Base-by-base conservation (phyloP, 35 echinoderm and acorn worm genomes). In the Strongylocentrotus purpuratus region DNA sequence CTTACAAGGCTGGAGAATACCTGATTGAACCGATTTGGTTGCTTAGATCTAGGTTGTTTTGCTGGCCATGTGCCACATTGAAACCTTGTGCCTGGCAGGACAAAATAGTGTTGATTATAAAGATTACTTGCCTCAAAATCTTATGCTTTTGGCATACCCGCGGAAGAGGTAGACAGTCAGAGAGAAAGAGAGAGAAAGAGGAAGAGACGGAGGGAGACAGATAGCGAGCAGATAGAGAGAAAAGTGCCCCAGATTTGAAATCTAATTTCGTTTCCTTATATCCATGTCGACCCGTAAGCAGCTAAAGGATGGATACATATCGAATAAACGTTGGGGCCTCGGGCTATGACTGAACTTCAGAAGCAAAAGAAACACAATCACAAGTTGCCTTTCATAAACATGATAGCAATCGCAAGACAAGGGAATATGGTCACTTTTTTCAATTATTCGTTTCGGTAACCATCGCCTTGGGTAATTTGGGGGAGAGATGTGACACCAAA, bases 261-360 rank as follows among this genome's bases (percentile, higher is more conserved):
- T 78, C 65, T 78, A 78, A 78, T 78, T 78, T 78, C 65, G 65
- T n/a, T 78, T 78, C 65, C 20, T 78, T n/a, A 78, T 78, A 78
- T n/a, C 65, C 22, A 78, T n/a, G 65, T 78, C 65, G 65, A 78
- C 65, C 65, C 22, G 28, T 78, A 18, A 78, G 28, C 5, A 78
- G 65, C 20, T 78, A 78, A 78, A 78, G 65, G 65, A 78, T 22
- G 65, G 65, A 78, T 78, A 78, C 65, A 78, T 78, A 78, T 78
- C 65, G 65, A 78, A 78, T 78, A 78, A 78, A 28, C 65, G 65
- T 78, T 78, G 22, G n/a, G 52, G 65, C 65, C 65, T 78, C 20
- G 22, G 65, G 65, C 65, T 78, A 78, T 78, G 20, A 78, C 22
- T 78, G 22, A 78, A 78, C 65, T 78, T 78, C 65, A 78, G 65